Evolutionary conservation across 2,888 invertebrate genomes (phyloP).

Genomic region (Spodoptera littoralis): DNA sequence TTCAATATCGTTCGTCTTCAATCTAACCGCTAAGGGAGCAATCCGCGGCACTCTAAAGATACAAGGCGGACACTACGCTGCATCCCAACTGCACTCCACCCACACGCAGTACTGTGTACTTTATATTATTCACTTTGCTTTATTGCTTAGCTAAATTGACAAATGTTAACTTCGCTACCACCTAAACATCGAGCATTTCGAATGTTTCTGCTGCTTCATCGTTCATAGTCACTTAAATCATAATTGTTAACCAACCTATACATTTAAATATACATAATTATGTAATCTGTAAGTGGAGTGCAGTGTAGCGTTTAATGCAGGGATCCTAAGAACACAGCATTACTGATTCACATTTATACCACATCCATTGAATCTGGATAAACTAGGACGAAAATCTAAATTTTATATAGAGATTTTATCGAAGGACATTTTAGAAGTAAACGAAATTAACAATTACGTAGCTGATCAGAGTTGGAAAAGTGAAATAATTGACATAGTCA

Average conservation of each 20-base stretch:
- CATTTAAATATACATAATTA: slow-evolving; percentile 15
- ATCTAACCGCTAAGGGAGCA: slow-evolving; percentile 84
- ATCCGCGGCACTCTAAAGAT: slow-evolving; percentile 83
- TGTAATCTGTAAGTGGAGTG: slow-evolving; percentile 65
- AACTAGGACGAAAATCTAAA: slow-evolving; percentile 81
- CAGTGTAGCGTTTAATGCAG: slow-evolving; percentile 73
- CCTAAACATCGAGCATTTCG: slow-evolving; percentile 1
- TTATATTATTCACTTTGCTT: slow-evolving; percentile 26
- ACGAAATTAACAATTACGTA: slow-evolving; percentile 65
- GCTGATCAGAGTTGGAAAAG: slow-evolving; percentile 78
- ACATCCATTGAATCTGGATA: slow-evolving; percentile 82
- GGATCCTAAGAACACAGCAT: slow-evolving; percentile 82
- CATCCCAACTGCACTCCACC: slow-evolving; percentile 72
- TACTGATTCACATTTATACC: slow-evolving; percentile 85
- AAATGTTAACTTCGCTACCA: slow-evolving; percentile 15
- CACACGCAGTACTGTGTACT: slow-evolving; percentile 22
- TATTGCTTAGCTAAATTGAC: slow-evolving; percentile 41
- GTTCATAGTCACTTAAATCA: slow-evolving; percentile 27
- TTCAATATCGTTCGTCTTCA: slow-evolving; percentile 74
- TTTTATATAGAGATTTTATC: slow-evolving; percentile 66
- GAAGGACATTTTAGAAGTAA: slow-evolving; percentile 64
- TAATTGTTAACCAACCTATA: slow-evolving; percentile 14
- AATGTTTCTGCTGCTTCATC: slow-evolving; percentile 17
- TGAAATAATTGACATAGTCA: slow-evolving; percentile 89
- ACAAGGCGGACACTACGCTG: slow-evolving; percentile 85